Base-by-base conservation (phyloP, 92 coral and sea anemone genomes). In the Paramuricea clavata region DNA sequence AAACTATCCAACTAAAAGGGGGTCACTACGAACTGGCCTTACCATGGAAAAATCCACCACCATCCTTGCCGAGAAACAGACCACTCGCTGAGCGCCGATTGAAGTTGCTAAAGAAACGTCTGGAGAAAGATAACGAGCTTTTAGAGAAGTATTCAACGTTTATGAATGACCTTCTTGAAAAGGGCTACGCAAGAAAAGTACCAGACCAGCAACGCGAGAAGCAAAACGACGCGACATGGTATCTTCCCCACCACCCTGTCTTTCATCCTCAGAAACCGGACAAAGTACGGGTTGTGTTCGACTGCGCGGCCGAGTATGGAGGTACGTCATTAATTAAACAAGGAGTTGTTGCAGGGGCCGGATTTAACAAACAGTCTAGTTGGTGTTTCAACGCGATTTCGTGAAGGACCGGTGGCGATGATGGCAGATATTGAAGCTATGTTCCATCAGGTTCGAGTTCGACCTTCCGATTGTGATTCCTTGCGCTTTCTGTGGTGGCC, bases 11-110 rank as follows among this genome's bases (percentile, higher is more conserved):
- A 33, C 60, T 87, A 23, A 82, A 36, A 69, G 70, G 76, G 33
- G 90, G 88, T 49, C 89, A 90, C 28, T 90, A 90, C 70, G 76
- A 85, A 68, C 74, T 86, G 41, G 41, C 76, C 32, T 43, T 88
- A 21, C 87, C 90, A 5, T 86, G 56, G 52, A 90, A 67, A 69
- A 52, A 81, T 65, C 72, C 19, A 21, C 77, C 43, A 27, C 78
- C 33, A 35, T 42, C 47, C 19, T 11, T 89, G 69, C 89, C 92
- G 5, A 69, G 72, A 57, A 85, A 89, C 23, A 50, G 35, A 57
- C 65, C 81, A 16, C 81, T 22, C 3, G 81, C 44, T 0, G 61
- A 49, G 8, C 36, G 19, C 2, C 5, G 81, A 0, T 28, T 57
- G 5, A 42, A 3, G 1, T 16, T 5, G 54, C n/a, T 74, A 10